Percentiles rank a stretch among this genome's conserved stretches.
phyloP scores from a whole-genome alignment of 2,797 vertebrate genomes.

The Gallinago nigripennis region DNA sequence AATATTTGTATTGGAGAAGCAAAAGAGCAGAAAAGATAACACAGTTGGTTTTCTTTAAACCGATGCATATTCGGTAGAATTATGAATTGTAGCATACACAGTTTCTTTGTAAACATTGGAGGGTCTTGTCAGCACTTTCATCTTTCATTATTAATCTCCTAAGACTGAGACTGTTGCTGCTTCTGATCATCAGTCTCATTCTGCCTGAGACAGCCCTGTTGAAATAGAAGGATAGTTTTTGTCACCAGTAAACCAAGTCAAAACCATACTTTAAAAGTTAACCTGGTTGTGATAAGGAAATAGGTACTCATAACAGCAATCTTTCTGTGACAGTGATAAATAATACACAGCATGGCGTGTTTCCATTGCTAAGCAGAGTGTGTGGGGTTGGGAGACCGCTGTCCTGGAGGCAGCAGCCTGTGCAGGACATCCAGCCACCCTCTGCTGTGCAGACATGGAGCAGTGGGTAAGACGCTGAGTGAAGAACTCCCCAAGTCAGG shows the following conservation, averaged over 20 bases:
- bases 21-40: background rate
- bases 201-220: background rate
- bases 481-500: background rate
- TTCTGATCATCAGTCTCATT: background rate
- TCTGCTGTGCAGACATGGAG: background rate
- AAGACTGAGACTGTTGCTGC: background rate
- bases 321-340: background rate
- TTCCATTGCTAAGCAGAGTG: background rate
- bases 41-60: background rate
- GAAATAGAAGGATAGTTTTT: background rate
- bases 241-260: background rate
- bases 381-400: background rate
- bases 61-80: background rate
- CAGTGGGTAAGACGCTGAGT: fast-evolving
- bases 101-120: background rate
- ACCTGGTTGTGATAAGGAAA: background rate
- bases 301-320: background rate
- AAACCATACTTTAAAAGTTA: background rate
- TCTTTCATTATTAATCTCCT: background rate
- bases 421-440: background rate
- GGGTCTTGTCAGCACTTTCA: background rate
- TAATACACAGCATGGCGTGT: no score
- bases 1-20: background rate
- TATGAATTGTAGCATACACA: background rate
- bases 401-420: background rate